Base-by-base conservation (phyloP, 2,797 vertebrate species). In the Chelonia mydas region DNA sequence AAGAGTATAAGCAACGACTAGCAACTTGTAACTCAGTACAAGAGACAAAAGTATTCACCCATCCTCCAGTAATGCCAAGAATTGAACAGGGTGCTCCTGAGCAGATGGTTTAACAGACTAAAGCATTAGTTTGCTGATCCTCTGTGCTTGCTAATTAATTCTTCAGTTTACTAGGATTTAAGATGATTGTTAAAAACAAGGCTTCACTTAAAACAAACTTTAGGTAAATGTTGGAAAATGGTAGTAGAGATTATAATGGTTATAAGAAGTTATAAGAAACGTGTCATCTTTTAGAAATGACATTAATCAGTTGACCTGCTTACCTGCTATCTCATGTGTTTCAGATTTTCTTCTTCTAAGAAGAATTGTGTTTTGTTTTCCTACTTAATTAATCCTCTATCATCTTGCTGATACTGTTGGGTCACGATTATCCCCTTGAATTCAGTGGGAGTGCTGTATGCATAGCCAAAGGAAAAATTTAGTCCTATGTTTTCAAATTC, bases 91-190 rank as follows among this genome's bases (percentile, higher is more conserved):
- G 95, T 97, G 95, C 97, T 97, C 97, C 98, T 97, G 96, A 98
- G 97, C 98, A 98, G 98, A 98, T 98, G 98, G 98, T 95, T 97
- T 98, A 98, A 97, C 98, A 98, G 98, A 98, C 98, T 98, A 98
- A 98, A 97, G 98, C 97, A 98, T 98, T 98, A 98, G 97, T 98
- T 98, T 98, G 97, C 98, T 98, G 98, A 98, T 98, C 97, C 97
- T 98, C 96, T 33, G 25, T 97, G 97, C 97, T 97, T 97, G 97
- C 97, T 98, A 98, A 98, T 98, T 98, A 98, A 98, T 98, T 98
- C 98, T 98, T 98, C 97, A 97, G 97, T 98, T 98, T 98, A 98
- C 98, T 97, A 97, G 97, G 97, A 97, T 98, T 98, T 98, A 96
- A 98, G 96, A 97, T 93, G 97, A 98, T 97, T 98, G 97, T 98